A percentile compares a stretch with the other conserved stretches of the same genome.
Conservation (phyloP, 2,113 vertebrate species). For the Rutilus rutilus region DNA sequence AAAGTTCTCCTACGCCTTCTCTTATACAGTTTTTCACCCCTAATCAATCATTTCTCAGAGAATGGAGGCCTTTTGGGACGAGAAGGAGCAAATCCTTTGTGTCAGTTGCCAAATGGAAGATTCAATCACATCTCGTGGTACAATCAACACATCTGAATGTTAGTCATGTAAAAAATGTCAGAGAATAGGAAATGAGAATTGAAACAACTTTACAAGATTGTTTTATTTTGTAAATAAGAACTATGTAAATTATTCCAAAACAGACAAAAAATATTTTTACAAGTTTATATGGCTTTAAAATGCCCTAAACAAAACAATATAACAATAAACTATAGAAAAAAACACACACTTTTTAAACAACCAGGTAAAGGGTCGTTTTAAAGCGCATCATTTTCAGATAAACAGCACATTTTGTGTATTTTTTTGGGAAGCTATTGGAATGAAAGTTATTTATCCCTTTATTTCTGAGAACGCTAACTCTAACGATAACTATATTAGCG, state of each 20-base stretch:
- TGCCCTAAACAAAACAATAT: not conserved
- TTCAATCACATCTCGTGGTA: not conserved
- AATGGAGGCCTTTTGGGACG: constrained; percentile 8
- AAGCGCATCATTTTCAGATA: not conserved
- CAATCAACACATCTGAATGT: not conserved
- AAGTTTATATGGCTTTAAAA: constrained; percentile 67
- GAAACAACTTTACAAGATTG: not conserved
- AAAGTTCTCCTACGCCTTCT: not conserved
- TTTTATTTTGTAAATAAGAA: constrained; percentile 37
- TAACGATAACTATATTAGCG: too few relatives aligned
- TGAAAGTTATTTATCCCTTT: not conserved
- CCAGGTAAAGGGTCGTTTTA: not conserved
- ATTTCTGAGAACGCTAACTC: not conserved
- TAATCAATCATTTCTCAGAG: not conserved
- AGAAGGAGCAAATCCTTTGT: not conserved
- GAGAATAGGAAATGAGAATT: not conserved
- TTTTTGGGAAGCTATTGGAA: not conserved
- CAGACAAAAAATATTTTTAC: constrained; percentile 65
- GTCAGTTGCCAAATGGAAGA: not conserved
- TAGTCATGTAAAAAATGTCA: not conserved
- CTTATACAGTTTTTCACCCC: not conserved
- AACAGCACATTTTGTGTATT: not conserved
- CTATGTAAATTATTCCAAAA: constrained; percentile 40
- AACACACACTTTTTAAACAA: not conserved
- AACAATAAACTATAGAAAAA: not conserved